These are phyloP conservation scores for Paramormyrops kingsleyae DNA, from an alignment of 2,113 vertebrate species.

Conservation along the genomic window DNA sequence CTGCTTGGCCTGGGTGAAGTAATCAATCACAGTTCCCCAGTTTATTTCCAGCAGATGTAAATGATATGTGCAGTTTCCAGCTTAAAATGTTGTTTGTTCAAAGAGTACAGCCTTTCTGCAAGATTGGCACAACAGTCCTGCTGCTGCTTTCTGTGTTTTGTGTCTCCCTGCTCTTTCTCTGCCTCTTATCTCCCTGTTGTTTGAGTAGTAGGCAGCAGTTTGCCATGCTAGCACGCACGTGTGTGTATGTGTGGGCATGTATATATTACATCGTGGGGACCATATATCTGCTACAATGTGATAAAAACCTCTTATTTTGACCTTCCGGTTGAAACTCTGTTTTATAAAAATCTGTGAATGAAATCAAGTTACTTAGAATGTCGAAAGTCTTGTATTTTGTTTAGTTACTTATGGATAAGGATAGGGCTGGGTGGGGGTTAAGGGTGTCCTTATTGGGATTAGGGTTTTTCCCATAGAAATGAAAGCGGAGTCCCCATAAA, in stretches of 20 bases:
- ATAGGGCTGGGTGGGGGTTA: not conserved
- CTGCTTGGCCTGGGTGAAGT: not conserved
- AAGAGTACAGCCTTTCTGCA: constrained; percentile 22
- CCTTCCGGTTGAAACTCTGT: not conserved
- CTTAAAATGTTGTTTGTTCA: constrained; percentile 26
- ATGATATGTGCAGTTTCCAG: constrained; percentile 25
- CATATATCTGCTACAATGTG: not conserved
- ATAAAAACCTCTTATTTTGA: not conserved
- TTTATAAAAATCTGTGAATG: too few relatives aligned
- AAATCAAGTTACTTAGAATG: too few relatives aligned
- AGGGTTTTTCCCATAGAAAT: not conserved
- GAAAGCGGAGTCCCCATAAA: not conserved
- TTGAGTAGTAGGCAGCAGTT: not conserved
- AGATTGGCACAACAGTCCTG: constrained; percentile 1
- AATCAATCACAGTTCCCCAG: constrained; percentile 27
- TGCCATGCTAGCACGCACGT: not conserved
- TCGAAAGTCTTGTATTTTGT: not conserved
- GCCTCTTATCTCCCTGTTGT: not conserved
- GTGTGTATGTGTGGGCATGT: not conserved
- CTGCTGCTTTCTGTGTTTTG: constrained; percentile 21
- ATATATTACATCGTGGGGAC: not conserved
- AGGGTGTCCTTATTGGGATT: not conserved
- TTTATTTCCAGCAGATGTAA: constrained; percentile 29
- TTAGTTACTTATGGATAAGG: not conserved
- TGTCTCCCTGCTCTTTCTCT: not conserved